These are phyloP conservation scores for Notoglanidium macrostoma DNA, from an alignment of 2,797 vertebrate species.

Conservation along the genomic window DNA sequence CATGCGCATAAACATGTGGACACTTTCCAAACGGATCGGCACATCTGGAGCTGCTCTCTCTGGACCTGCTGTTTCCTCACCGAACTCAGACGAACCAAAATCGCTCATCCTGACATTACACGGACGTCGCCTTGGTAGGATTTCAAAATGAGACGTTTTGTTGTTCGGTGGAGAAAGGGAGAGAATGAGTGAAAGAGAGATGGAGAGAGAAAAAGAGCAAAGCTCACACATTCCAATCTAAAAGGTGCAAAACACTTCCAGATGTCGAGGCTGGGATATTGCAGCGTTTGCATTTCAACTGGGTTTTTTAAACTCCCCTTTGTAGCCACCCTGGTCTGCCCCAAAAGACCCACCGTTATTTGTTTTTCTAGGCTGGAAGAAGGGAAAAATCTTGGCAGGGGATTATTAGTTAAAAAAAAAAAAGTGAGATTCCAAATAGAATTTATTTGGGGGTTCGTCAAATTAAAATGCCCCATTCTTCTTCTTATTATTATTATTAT, in stretches of 20 bases:
- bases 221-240: conserved; percentile 74
- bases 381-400: conserved; percentile 48
- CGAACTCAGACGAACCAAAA: conserved; percentile 48
- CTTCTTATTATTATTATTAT: conserved; percentile 32
- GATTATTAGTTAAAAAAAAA: conserved; percentile 33
- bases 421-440: conserved; percentile 28
- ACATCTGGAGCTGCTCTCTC: conserved; percentile 70
- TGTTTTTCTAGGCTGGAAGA: conserved; percentile 53
- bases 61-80: conserved; percentile 60
- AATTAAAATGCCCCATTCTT: conserved; percentile 32
- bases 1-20: conserved; percentile 51
- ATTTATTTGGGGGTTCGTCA: conserved; percentile 38
- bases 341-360: conserved; percentile 56
- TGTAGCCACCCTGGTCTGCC: conserved; percentile 60
- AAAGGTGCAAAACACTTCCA: conserved; percentile 82
- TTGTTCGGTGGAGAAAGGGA: conserved; percentile 60
- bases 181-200: conserved; percentile 20
- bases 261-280: conserved; percentile 73
- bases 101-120: conserved; percentile 36
- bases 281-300: conserved; percentile 69
- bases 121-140: conserved; percentile 43
- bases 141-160: conserved; percentile 48
- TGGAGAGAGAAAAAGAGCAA: conserved; percentile 57
- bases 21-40: conserved; percentile 63
- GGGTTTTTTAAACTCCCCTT: conserved; percentile 57